Evolutionary conservation across 2,113 vertebrate species (phyloP), one percentile per base, ranked within the genome.

Genomic region (Sinocyclocheilus anshuiensis): DNA sequence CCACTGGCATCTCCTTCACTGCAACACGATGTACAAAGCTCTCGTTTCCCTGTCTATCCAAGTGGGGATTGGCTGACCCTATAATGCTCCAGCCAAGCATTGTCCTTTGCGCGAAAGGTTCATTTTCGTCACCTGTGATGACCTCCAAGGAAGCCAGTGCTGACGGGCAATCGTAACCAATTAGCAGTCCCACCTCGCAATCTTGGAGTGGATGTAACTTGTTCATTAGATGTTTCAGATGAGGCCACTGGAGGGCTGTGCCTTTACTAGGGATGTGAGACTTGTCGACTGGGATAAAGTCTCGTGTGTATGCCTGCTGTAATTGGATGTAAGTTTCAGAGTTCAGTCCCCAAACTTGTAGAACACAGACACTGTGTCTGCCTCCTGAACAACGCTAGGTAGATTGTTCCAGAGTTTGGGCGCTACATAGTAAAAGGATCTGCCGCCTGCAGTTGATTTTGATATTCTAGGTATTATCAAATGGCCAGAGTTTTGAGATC

Each of bases 61-160:
- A 9, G 57, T 42, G 55, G 29, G 57, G 33, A 63, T 61, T 80
- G 57, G 57, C 22, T 24, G 16, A 36, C 16, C 77, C 77, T 33
- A 79, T 79, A 20, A 79, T 79, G 24, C 55, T 79, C 53, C 77
- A 79, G 8, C 77, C 77, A 18, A 61, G 77, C 55, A 12, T 50
- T 22, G 77, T 61, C 20, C 55, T 79, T 79, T 79, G 16, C 0
- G 53, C 29, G 6, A 59, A 79, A 22, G 53, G 77, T 20, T 59
- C 29, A 57, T 57, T 39, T 36, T 39, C 15, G 1, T 12, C 6
- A 4, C 45, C 75, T 53, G 45, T 77, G n/a, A 77, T 33, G 1
- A 79, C 18, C 18, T 79, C 77, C 26, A 79, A 59, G 8, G 77
- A 55, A 79, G 53, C 77, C 7, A 79, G 29, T 20, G 77, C 77